These are phyloP conservation scores for Phoenicopterus ruber DNA, from an alignment of 2,113 vertebrate species.

Conservation along the genomic window DNA sequence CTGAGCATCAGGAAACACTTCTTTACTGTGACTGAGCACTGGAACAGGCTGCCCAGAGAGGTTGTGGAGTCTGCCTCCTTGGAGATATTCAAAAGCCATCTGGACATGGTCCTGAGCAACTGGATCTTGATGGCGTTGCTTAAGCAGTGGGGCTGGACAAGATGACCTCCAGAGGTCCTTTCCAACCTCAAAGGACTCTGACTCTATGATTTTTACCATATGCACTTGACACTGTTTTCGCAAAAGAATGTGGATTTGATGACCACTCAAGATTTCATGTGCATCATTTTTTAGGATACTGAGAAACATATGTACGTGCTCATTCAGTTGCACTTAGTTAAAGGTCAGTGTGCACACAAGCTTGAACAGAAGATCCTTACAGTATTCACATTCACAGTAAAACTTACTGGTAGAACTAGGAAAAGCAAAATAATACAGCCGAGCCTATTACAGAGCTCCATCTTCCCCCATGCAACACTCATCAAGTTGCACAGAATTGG, in stretches of 20 bases:
- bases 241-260: neutral
- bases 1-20: neutral
- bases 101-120: neutral
- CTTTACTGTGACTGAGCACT: neutral
- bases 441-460: neutral
- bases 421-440: neutral
- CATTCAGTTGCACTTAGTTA: neutral
- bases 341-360: neutral
- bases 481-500: neutral
- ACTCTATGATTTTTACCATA: neutral
- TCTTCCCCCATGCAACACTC: neutral
- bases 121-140: neutral
- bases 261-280: neutral
- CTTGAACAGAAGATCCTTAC: neutral
- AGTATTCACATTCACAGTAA: neutral
- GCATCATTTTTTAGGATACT: neutral
- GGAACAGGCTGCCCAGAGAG: too few species aligned
- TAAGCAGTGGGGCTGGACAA: neutral
- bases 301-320: neutral
- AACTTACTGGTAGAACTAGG: neutral
- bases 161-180: neutral
- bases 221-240: neutral
- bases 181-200: neutral
- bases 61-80: neutral
- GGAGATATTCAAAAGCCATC: neutral